Evolutionary conservation across 2,797 vertebrate genomes (phyloP), one percentile per base, ranked within the genome.

Genomic region (Diplodus puntazzo): DNA sequence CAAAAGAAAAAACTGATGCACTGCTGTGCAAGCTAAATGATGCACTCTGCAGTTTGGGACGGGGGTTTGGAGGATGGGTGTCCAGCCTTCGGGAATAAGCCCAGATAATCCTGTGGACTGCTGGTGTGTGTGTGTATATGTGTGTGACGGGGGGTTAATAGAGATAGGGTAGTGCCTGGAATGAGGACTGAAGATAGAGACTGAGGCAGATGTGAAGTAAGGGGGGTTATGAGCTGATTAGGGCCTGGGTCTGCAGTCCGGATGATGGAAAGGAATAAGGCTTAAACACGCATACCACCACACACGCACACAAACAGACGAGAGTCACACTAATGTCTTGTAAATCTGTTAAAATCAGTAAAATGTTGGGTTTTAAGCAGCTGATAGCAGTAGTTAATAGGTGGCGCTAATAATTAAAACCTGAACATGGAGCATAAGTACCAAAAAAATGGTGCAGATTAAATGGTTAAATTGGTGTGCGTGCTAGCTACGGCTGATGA

Each of bases 21-120:
- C 52, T 75, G 82, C 79, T 82, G 79, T 67, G 57, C 27, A 42
- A 77, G 65, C 62, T 73, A 70, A 81, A 91, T 64, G 20, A 80
- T 75, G 76, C 55, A n/a, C 69, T 85, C 53, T 23, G 81, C 60
- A 74, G 82, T 79, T 85, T 81, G 66, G 75, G 79, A 57, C 25
- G 65, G 67, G 74, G 60, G 65, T 55, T 80, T 70, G 50, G 68
- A 79, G 73, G 71, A 73, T 79, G 75, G 84, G 72, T 83, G 80
- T 89, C 80, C 52, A 80, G 80, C 72, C 70, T 78, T 76, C 1
- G 59, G 86, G 85, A 88, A 87, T 87, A 88, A 88, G 73, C 82
- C 81, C 11, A 67, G 84, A 86, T 90, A 90, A 92, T 91, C 85
- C 81, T 73, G 62, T 70, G 58, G 71, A 78, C 71, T 87, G 81